Evolutionary conservation across 2,797 vertebrate species (phyloP), one percentile per base, ranked within the genome.

Genomic region (Catamblyrhynchus diadema): DNA sequence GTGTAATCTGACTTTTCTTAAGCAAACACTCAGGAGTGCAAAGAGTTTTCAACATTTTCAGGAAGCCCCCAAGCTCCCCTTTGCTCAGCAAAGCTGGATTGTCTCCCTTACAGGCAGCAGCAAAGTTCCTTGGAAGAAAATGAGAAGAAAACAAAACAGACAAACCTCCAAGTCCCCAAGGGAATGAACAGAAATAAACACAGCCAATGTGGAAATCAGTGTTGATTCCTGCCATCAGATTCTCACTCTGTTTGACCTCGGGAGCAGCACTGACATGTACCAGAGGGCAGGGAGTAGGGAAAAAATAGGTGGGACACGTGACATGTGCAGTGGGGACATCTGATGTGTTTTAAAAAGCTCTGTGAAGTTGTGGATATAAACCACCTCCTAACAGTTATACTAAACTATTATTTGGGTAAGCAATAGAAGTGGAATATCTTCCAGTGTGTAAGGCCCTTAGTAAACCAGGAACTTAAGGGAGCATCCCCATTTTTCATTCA

Each of bases 161-260:
- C 61, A 95, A 96, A 94, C 62, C 80, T 87, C 90, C 61, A 61
- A 84, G 70, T 81, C 91, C 94, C 86, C 90, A 87, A 41, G 92
- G 91, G 90, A 91, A 77, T 9, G 91, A 88, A 94, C 4, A 87
- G 92, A 93, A 94, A 94, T 93, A 95, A 96, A 96, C 90, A 86
- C 47, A 93, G 86, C 47, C 81, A 70, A 64, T 91, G 91, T 91
- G 93, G 73, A 95, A 96, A 94, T 91, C 85, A 85, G 50, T 44
- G 86, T 78, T 96, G 90, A 95, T 89, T 94, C 89, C 86, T 90
- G 70, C 69, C 87, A 53, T 92, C 92, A 88, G 65, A 88, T 95
- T 92, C 79, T 94, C 91, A 72, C 83, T 94, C 73, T 4, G 10
- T 80, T 86, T 86, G 88, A 95, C 94, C 90, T 88, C 54, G 0